Evolutionary conservation across 2,888 invertebrate species (phyloP).

Genomic region (Metalampra italica): DNA sequence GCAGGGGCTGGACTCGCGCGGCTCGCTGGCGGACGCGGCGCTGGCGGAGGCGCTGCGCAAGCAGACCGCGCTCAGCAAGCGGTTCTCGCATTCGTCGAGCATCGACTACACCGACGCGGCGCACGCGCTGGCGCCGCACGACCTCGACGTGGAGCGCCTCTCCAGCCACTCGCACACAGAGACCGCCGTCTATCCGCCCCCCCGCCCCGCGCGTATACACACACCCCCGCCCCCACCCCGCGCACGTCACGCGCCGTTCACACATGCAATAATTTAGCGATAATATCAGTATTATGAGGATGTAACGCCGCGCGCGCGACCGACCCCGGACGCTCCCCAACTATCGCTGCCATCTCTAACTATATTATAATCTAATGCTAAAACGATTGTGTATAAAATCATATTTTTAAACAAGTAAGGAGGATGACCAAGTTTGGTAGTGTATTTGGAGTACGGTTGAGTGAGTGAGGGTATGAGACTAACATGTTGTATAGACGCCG

Average conservation of each 20-base stretch:
- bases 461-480: slow-evolving; percentile 28
- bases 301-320: slow-evolving; percentile 11
- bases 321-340: slow-evolving; percentile 29
- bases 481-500: slow-evolving; percentile 16
- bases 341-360: slow-evolving; percentile 55
- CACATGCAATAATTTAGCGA: slow-evolving; percentile 39
- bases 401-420: slow-evolving; percentile 48
- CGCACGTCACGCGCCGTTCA: slow-evolving; percentile 21
- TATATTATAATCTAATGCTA: slow-evolving; percentile 40
- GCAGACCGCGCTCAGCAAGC: slow-evolving; percentile 94
- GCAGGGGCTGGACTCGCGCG: slow-evolving; percentile 98
- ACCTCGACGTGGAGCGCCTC: slow-evolving; percentile 94
- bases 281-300: slow-evolving; percentile 18
- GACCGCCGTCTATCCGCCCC: slow-evolving; percentile 88
- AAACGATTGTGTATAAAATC: slow-evolving; percentile 61
- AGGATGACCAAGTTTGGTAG: slow-evolving; percentile 41
- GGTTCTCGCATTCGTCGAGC: slow-evolving; percentile 92
- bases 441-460: slow-evolving; percentile 48
- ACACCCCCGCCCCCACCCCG: slow-evolving; percentile 22
- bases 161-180: slow-evolving; percentile 96
- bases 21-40: slow-evolving; percentile 94
- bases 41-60: slow-evolving; percentile 95
- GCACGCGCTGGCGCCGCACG: slow-evolving; percentile 93
- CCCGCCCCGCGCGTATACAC: neutral
- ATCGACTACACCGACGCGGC: slow-evolving; percentile 94